Evolutionary conservation across 2,113 vertebrate species (phyloP).

Genomic region (Dromaius novaehollandiae): DNA sequence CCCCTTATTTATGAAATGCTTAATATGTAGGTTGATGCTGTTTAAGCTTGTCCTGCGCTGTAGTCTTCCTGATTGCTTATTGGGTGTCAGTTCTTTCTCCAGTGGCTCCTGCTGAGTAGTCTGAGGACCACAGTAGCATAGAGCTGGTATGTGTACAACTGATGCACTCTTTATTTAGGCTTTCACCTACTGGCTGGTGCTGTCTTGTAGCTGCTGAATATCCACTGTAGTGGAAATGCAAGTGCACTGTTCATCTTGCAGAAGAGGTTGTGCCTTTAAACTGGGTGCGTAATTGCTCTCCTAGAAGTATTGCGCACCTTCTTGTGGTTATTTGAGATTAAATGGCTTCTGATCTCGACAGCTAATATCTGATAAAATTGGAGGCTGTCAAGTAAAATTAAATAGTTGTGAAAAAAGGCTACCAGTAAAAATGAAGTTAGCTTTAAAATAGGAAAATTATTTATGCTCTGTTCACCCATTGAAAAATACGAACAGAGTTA

Average conservation of each 20-base stretch:
- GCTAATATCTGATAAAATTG: background rate
- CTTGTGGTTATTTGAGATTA: background rate
- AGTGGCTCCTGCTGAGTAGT: too few relatives aligned
- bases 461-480: background rate
- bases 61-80: background rate
- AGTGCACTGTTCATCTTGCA: background rate
- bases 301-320: fast-evolving
- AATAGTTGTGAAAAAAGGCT: background rate
- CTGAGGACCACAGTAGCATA: fast-evolving
- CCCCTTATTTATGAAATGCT: background rate
- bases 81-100: background rate
- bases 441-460: background rate
- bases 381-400: background rate
- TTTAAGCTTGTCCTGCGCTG: background rate
- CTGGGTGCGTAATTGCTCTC: background rate
- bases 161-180: background rate
- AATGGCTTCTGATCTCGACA: background rate
- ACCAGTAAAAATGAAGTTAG: background rate
- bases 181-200: background rate
- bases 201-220: background rate
- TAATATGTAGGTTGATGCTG: background rate
- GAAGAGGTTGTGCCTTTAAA: background rate
- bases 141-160: fast-evolving
- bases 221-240: background rate
- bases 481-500: background rate